Conservation (phyloP, 2,113 vertebrate genomes). For the Callipepla californica region DNA sequence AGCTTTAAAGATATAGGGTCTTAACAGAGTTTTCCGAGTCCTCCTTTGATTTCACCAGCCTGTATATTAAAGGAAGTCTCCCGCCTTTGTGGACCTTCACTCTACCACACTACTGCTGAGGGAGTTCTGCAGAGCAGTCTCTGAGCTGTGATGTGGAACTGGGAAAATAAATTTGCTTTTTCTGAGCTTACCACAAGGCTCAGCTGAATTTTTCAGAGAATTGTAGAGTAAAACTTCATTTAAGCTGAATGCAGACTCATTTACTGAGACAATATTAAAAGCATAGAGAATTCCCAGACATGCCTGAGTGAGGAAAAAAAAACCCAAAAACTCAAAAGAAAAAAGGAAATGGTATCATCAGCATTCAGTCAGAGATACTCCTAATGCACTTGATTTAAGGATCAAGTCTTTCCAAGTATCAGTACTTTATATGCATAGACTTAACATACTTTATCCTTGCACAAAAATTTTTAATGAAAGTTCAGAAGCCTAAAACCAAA, state of each 20-base stretch:
- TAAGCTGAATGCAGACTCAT: background rate
- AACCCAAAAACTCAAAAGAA: background rate
- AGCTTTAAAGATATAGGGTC: background rate
- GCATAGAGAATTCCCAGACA: background rate
- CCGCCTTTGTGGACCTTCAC: background rate
- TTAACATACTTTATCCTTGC: background rate
- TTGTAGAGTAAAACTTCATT: background rate
- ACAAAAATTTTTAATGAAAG: background rate
- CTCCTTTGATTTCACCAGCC: background rate
- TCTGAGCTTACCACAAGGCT: background rate
- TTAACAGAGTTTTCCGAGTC: background rate
- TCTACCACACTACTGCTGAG: background rate
- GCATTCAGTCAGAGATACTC: conserved; percentile 32
- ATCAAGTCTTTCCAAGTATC: conserved; percentile 12
- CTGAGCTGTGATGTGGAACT: background rate
- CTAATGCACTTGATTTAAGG: background rate
- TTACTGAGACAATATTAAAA: background rate
- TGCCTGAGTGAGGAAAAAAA: background rate
- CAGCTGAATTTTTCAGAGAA: background rate
- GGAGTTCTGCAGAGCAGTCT: background rate
- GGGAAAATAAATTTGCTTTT: background rate
- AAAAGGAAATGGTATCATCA: background rate
- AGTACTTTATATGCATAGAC: background rate
- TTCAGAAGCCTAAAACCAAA: background rate
- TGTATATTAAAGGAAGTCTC: background rate